Percentiles rank a stretch among this genome's conserved stretches.
Evolutionary conservation across 2,888 invertebrate species (phyloP).

Genomic region (Zygothrica quintamaculata): DNA sequence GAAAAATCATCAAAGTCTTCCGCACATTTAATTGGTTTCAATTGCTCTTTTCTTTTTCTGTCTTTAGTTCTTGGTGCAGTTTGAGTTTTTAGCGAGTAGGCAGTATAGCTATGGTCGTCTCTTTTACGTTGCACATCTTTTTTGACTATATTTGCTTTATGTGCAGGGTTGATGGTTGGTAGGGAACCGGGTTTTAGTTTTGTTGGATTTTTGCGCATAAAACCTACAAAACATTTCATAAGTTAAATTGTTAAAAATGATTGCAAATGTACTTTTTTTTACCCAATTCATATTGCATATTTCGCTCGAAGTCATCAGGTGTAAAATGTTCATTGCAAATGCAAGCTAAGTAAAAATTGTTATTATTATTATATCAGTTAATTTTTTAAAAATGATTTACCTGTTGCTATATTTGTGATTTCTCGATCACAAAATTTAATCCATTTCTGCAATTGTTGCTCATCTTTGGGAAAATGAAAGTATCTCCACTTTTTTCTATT

Average conservation of each 20-base stretch:
- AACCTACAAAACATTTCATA: constrained; percentile 29
- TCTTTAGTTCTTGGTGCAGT: neutral
- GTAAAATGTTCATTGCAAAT: constrained; percentile 63
- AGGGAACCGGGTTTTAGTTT: constrained; percentile 51
- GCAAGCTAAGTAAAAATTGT: constrained; percentile 35
- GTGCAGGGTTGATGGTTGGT: constrained; percentile 16
- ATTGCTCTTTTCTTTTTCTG: no score
- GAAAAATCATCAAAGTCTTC: constrained; percentile 5
- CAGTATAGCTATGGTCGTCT: no score
- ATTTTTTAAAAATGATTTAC: constrained; percentile 14
- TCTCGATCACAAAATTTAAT: constrained; percentile 54
- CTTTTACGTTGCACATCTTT: no score
- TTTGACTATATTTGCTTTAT: no score
- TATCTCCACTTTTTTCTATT: constrained; percentile 50
- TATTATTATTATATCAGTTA: neutral
- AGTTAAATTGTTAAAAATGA: neutral
- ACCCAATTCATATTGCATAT: constrained; percentile 65
- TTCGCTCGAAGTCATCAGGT: constrained; percentile 56
- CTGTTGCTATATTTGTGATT: constrained; percentile 44
- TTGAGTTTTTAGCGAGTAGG: no score
- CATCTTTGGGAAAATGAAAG: constrained; percentile 59
- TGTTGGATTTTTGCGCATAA: constrained; percentile 56
- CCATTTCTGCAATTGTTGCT: constrained; percentile 48
- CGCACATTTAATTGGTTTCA: no score
- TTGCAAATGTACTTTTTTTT: neutral